Evolutionary conservation across 2,888 invertebrate genomes (phyloP).

Genomic region (Synergus itoensis): DNA sequence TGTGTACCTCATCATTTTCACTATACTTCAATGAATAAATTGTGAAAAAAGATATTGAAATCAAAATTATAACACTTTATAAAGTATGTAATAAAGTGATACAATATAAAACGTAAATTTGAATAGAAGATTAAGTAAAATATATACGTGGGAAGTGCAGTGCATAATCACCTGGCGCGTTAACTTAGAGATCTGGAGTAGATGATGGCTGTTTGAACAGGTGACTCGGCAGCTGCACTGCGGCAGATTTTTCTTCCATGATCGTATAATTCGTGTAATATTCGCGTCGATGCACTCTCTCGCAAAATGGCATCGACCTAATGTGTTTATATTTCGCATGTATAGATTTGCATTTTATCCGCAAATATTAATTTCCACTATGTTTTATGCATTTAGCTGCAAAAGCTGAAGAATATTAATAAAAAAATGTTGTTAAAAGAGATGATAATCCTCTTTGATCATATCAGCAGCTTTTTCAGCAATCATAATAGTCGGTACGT

Average conservation of each 20-base stretch:
- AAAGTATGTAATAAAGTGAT: neutral
- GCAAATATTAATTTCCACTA: neutral
- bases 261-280: slow-evolving; percentile 28
- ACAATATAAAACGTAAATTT: neutral
- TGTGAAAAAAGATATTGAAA: no score
- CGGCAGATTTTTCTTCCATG: slow-evolving; percentile 65
- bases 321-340: neutral
- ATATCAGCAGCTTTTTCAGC: slow-evolving; percentile 78
- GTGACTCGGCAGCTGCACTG: slow-evolving; percentile 73
- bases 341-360: neutral
- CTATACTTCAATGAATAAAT: no score
- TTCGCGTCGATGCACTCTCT: slow-evolving; percentile 23
- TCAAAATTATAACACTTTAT: neutral
- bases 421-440: neutral
- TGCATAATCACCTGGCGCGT: slow-evolving; percentile 48
- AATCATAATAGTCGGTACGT: slow-evolving; percentile 79
- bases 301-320: neutral
- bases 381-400: neutral
- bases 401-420: neutral
- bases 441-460: slow-evolving; percentile 67
- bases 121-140: neutral
- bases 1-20: no score
- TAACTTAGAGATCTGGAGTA: slow-evolving; percentile 48
- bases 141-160: neutral
- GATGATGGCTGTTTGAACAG: slow-evolving; percentile 73